These are phyloP conservation scores for Sebastiscus tertius DNA, from an alignment of 2,797 vertebrate species.

Conservation along the genomic window DNA sequence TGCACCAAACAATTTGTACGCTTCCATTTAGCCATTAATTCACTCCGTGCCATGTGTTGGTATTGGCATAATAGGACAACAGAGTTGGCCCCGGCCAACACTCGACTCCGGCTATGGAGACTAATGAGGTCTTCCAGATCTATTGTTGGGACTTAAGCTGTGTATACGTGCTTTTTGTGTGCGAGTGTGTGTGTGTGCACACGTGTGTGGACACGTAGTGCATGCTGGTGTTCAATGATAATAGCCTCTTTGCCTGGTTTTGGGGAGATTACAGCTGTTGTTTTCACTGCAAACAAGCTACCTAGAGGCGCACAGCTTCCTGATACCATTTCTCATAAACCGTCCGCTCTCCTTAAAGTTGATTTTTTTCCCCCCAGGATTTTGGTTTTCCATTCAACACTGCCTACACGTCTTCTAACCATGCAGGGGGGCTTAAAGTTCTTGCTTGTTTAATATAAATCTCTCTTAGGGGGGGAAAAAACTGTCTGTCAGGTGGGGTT, in stretches of 20 bases:
- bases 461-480: conserved; percentile 24
- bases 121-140: conserved; percentile 77
- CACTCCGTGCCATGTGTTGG: conserved; percentile 62
- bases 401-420: conserved; percentile 16
- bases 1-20: conserved; percentile 61
- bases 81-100: conserved; percentile 53
- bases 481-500: conserved; percentile 34
- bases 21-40: conserved; percentile 68
- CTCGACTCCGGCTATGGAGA: conserved; percentile 64
- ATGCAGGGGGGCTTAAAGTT: conserved; percentile 4
- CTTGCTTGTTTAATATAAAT: conserved; percentile 22
- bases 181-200: conserved; percentile 30
- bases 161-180: conserved; percentile 11
- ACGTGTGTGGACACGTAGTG: conserved; percentile 13
- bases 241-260: conserved; percentile 66
- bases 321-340: conserved; percentile 45
- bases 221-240: conserved; percentile 67
- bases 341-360: neutral
- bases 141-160: conserved; percentile 72
- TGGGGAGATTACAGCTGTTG: conserved; percentile 72
- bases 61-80: conserved; percentile 58
- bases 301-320: conserved; percentile 19
- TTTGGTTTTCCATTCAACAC: conserved; percentile 6
- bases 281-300: conserved; percentile 68
- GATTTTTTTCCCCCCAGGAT: neutral